phyloP scores from a whole-genome alignment of 2,113 vertebrate genomes.

The Tachycineta bicolor region DNA sequence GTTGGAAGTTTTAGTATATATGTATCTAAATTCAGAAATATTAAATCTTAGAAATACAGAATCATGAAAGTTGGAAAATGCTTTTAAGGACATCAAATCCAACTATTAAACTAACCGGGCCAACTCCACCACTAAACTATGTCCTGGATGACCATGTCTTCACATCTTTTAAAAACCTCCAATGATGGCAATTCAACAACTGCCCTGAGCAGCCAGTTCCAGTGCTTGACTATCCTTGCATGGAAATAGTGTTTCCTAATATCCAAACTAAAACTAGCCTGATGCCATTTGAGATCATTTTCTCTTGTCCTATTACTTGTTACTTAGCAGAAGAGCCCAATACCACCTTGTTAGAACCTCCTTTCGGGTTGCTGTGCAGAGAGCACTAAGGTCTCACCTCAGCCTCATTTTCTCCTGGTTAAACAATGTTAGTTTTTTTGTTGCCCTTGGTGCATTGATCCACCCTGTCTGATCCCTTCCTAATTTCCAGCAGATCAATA shows the following conservation, averaged over 20 bases:
- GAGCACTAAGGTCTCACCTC: background rate
- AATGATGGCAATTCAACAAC: background rate
- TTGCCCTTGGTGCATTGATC: background rate
- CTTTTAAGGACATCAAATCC: background rate
- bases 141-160: rapidly evolving
- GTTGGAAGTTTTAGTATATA: background rate
- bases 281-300: background rate
- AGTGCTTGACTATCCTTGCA: background rate
- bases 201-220: background rate
- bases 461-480: background rate
- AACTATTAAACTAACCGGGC: no score
- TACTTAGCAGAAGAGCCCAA: background rate
- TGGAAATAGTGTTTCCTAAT: background rate
- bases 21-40: background rate
- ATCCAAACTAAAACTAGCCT: background rate
- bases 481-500: background rate
- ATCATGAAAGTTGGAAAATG: background rate
- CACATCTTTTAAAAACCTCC: background rate
- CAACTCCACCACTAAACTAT: background rate
- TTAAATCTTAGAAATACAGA: background rate
- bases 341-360: background rate
- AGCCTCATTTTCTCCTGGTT: background rate
- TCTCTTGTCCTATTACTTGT: background rate
- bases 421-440: background rate
- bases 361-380: background rate